Evolutionary conservation across 2,888 invertebrate species (phyloP).

Genomic region (Rapana venosa): DNA sequence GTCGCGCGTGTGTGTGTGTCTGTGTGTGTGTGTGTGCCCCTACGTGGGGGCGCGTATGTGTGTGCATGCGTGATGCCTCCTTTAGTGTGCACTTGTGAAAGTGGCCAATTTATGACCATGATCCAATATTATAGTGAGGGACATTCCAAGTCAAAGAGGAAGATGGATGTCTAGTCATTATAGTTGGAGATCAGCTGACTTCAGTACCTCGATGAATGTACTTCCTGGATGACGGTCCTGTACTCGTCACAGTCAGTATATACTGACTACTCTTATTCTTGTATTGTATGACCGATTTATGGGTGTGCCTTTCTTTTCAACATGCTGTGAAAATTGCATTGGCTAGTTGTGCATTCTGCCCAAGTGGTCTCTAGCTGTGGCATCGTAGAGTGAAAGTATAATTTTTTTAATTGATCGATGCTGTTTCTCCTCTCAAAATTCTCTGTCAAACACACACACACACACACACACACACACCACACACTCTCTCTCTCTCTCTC

Average conservation of each 20-base stretch:
- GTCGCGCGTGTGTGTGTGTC: not conserved
- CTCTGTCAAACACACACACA: too few species aligned
- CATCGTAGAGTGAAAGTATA: too few species aligned
- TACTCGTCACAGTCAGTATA: not conserved
- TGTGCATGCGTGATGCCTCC: not conserved
- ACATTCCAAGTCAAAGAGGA: not conserved
- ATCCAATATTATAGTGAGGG: not conserved
- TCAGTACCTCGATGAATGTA: not conserved
- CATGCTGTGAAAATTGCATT: too few species aligned
- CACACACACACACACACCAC: too few species aligned
- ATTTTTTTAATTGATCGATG: too few species aligned
- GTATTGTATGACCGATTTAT: too few species aligned
- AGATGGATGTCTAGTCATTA: not conserved
- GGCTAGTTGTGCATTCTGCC: too few species aligned
- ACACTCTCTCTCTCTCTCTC: too few species aligned
- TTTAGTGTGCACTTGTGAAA: not conserved
- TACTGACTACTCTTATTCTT: too few species aligned
- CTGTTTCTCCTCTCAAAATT: too few species aligned
- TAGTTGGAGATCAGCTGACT: not conserved
- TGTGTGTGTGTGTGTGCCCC: not conserved
- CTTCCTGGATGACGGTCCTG: not conserved
- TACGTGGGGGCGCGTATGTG: not conserved
- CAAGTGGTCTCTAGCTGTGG: too few species aligned
- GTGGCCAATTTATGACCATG: not conserved
- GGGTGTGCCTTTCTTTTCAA: too few species aligned